These are phyloP conservation scores for Hirtodrosophila duncani DNA, from an alignment of 2,888 invertebrate genomes.

Conservation along the genomic window DNA sequence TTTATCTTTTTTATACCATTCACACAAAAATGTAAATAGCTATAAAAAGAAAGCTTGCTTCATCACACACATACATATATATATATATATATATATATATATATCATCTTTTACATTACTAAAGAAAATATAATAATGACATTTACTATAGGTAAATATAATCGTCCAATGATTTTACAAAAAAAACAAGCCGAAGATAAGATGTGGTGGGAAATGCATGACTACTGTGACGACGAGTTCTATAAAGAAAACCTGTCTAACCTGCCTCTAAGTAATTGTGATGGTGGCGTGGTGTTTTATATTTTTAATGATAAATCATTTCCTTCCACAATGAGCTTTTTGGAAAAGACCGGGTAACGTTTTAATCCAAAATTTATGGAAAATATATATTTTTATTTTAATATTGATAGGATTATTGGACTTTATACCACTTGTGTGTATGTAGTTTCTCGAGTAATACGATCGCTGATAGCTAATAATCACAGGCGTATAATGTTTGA, in stretches of 20 bases:
- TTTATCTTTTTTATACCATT: no score
- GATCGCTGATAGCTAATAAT: conserved; percentile 89
- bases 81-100: no score
- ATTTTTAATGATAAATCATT: conserved; percentile 97
- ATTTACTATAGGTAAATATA: conserved; percentile 24
- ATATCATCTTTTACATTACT: background rate
- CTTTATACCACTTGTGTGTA: conserved; percentile 96
- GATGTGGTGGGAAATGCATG: conserved; percentile 84
- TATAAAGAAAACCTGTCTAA: conserved; percentile 29
- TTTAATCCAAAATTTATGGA: no score
- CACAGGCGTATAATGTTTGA: conserved; percentile 93
- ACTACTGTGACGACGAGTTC: conserved; percentile 79
- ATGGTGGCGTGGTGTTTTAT: conserved; percentile 81
- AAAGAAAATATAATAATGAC: background rate
- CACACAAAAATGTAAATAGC: no score
- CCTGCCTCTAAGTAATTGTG: conserved; percentile 60
- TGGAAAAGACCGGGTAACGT: conserved; percentile 93
- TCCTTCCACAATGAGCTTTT: conserved; percentile 89
- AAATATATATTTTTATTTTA: background rate
- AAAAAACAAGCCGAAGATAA: conserved; percentile 22
- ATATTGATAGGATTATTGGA: conserved; percentile 89
- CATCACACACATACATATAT: background rate
- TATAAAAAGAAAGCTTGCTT: no score
- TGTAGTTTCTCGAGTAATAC: conserved; percentile 91
- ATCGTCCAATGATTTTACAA: conserved; percentile 37